phyloP scores from a whole-genome alignment of 2,888 invertebrate genomes.

The Petrolisthes manimaculis region DNA sequence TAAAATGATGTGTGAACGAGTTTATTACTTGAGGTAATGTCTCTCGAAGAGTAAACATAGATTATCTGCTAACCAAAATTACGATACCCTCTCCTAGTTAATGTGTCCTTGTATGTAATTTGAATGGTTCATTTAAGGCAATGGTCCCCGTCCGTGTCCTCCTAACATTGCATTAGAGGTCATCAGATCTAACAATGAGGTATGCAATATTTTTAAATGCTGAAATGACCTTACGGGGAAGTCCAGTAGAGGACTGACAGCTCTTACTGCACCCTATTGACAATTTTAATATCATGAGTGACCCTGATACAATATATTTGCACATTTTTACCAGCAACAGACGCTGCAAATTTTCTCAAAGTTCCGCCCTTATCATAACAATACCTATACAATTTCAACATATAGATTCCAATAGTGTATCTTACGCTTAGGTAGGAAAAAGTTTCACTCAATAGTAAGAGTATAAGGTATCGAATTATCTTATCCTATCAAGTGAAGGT shows the following conservation, averaged over 20 bases:
- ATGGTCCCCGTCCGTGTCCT: conserved; percentile 6
- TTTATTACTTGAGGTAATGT: too few relatives aligned
- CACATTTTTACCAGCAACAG: conserved; percentile 43
- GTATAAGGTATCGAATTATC: too few relatives aligned
- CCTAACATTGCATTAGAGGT: conserved; percentile 12
- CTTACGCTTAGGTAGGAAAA: too few relatives aligned
- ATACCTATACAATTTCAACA: background rate
- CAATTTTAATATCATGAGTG: background rate
- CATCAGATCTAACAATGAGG: background rate
- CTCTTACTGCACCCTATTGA: background rate
- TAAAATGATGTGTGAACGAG: too few relatives aligned
- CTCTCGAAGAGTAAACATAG: too few relatives aligned
- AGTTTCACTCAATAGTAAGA: too few relatives aligned
- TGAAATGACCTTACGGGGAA: background rate
- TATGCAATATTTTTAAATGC: background rate
- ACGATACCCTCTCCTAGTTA: too few relatives aligned
- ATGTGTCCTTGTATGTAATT: background rate
- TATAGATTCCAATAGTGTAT: background rate
- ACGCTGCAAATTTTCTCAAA: conserved; percentile 57
- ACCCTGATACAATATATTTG: conserved; percentile 15
- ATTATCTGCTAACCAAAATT: too few relatives aligned
- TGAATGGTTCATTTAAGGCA: background rate
- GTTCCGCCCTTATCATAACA: conserved; percentile 53
- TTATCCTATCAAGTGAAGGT: too few relatives aligned
- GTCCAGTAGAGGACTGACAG: background rate